These are phyloP conservation scores for Mus caroli DNA, from an alignment of 2,797 vertebrate species.

Conservation along the genomic window DNA sequence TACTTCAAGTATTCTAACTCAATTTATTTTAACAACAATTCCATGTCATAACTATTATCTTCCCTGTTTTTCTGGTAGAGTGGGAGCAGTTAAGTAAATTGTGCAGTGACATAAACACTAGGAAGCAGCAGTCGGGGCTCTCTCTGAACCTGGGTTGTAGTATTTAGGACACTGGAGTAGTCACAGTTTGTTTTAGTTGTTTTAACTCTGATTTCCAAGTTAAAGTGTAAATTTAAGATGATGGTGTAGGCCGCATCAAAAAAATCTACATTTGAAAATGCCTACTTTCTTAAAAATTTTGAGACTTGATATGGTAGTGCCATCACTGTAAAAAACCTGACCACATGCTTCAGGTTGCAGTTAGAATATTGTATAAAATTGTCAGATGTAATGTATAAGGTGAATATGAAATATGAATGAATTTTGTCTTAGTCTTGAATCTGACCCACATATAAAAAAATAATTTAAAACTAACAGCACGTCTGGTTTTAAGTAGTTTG, in stretches of 20 bases:
- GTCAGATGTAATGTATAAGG: neutral
- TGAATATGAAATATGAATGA: neutral
- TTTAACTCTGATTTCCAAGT: neutral
- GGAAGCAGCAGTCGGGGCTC: neutral
- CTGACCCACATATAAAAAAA: neutral
- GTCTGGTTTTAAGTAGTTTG: neutral
- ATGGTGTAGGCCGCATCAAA: neutral
- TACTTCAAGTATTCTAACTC: slow-evolving; percentile 11
- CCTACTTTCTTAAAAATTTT: neutral
- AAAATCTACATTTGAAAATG: neutral
- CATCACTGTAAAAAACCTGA: neutral
- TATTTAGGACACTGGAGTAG: neutral
- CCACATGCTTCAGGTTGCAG: neutral
- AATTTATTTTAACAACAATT: slow-evolving; percentile 17
- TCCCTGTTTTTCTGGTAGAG: neutral
- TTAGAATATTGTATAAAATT: neutral
- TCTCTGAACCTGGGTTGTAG: neutral
- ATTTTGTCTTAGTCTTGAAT: neutral
- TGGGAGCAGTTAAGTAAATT: neutral
- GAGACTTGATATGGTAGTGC: neutral
- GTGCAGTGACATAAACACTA: neutral
- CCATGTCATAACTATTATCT: neutral
- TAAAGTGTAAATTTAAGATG: slow-evolving; percentile 11
- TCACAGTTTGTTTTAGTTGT: neutral
- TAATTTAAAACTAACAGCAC: neutral